These are phyloP conservation scores for Brachirus orientalis DNA, from an alignment of 2,113 vertebrate species.

Conservation along the genomic window DNA sequence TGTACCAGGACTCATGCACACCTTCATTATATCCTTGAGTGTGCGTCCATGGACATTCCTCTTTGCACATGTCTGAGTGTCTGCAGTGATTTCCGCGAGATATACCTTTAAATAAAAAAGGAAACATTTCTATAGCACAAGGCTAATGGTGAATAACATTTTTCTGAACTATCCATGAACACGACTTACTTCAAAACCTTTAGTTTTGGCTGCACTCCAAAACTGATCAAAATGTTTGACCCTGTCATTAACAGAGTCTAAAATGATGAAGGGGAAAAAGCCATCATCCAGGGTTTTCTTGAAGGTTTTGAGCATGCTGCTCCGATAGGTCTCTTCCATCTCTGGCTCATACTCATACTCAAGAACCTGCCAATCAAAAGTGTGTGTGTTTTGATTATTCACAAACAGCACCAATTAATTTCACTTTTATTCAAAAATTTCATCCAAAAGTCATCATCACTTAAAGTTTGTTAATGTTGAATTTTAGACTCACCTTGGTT, in stretches of 20 bases:
- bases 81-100: constrained; percentile 94
- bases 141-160: not conserved
- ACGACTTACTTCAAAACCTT: constrained; percentile 93
- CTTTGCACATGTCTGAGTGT: constrained; percentile 94
- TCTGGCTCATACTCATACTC: constrained; percentile 98
- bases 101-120: constrained; percentile 86
- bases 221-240: constrained; percentile 98
- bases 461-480: not conserved
- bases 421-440: not conserved
- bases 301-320: constrained; percentile 98
- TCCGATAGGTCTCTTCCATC: constrained; percentile 97
- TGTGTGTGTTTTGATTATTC: not conserved
- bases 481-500: constrained; percentile 85
- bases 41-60: constrained; percentile 95
- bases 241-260: constrained; percentile 95
- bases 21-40: constrained; percentile 94
- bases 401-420: not conserved
- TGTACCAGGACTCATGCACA: constrained; percentile 47
- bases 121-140: not conserved
- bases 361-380: constrained; percentile 82
- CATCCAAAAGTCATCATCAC: not conserved
- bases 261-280: constrained; percentile 98
- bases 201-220: constrained; percentile 99
- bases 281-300: constrained; percentile 98
- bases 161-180: not conserved